These are phyloP conservation scores for Volucella zonaria DNA, from an alignment of 2,888 invertebrate genomes.

Conservation along the genomic window DNA sequence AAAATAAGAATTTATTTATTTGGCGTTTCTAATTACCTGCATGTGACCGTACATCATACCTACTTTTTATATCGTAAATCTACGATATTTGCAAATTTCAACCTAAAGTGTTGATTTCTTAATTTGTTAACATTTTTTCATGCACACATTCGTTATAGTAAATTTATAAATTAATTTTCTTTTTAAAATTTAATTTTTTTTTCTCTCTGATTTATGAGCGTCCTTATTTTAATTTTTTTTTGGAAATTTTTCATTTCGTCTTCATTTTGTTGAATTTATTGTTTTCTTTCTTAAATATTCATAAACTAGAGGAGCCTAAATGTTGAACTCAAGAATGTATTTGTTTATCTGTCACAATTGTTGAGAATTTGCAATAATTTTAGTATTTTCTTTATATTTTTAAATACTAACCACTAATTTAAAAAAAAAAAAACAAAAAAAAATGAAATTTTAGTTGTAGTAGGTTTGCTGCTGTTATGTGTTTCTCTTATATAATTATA, in stretches of 20 bases:
- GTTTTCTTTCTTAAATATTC: constrained; percentile 34
- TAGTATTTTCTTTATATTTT: constrained; percentile 59
- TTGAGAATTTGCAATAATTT: constrained; percentile 70
- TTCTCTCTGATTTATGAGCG: constrained; percentile 34
- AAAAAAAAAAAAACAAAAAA: constrained; percentile 33
- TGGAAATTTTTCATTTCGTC: constrained; percentile 41
- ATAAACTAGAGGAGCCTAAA: constrained; percentile 76
- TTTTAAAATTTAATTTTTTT: constrained; percentile 41
- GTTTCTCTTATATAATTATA: constrained; percentile 55
- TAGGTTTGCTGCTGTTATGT: constrained; percentile 73
- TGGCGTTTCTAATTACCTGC: no score
- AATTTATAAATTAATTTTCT: constrained; percentile 18
- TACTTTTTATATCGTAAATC: constrained; percentile 17
- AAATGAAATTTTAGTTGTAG: constrained; percentile 71
- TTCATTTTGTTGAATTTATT: constrained; percentile 37
- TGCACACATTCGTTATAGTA: constrained; percentile 62
- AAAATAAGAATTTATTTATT: no score
- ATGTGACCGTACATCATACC: no score
- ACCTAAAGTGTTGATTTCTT: neutral
- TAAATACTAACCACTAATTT: constrained; percentile 68
- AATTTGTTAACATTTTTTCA: constrained; percentile 26
- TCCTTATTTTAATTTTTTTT: constrained; percentile 5
- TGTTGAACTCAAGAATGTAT: constrained; percentile 75
- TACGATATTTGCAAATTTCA: constrained; percentile 42
- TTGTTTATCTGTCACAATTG: constrained; percentile 74